A percentile compares a stretch with the other conserved stretches of the same genome.
These are phyloP conservation scores for Ennomos erosarius DNA, from an alignment of 2,888 invertebrate species.

Conservation along the genomic window DNA sequence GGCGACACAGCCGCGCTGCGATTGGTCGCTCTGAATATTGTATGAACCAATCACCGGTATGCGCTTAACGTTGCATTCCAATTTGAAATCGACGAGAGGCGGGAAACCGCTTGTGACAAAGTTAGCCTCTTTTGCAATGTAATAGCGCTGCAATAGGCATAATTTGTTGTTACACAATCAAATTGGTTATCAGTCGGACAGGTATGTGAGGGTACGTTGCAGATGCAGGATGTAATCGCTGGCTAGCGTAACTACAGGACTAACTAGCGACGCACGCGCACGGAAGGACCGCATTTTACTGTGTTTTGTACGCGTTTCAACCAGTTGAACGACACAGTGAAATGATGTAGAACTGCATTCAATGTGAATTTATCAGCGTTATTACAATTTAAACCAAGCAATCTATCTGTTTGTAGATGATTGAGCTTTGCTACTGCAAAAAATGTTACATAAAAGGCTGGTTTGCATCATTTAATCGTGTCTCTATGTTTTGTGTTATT, in stretches of 20 bases:
- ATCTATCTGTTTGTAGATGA: slow-evolving; percentile 27
- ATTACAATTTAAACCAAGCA: slow-evolving; percentile 30
- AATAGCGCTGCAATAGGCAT: slow-evolving; percentile 60
- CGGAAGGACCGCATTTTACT: slow-evolving; percentile 40
- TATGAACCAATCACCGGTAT: slow-evolving; percentile 83
- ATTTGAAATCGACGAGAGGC: slow-evolving; percentile 80
- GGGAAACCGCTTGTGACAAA: slow-evolving; percentile 73
- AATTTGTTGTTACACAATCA: slow-evolving; percentile 72
- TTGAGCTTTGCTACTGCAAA: slow-evolving; percentile 34
- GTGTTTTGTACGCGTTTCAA: slow-evolving; percentile 37
- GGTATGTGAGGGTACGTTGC: slow-evolving; percentile 45
- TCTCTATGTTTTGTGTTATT: too few species aligned
- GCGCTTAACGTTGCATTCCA: slow-evolving; percentile 83
- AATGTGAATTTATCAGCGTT: slow-evolving; percentile 26
- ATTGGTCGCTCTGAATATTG: slow-evolving; percentile 84
- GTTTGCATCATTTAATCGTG: too few species aligned
- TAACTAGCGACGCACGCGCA: slow-evolving; percentile 28
- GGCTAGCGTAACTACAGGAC: slow-evolving; percentile 33
- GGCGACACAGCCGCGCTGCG: slow-evolving; percentile 81
- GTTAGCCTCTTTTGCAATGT: slow-evolving; percentile 72
- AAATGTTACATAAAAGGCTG: slow-evolving; percentile 17
- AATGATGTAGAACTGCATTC: slow-evolving; percentile 33
- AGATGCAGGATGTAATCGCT: slow-evolving; percentile 35
- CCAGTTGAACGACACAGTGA: slow-evolving; percentile 38
- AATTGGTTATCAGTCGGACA: slow-evolving; percentile 55